Base-by-base conservation (phyloP, 2,113 vertebrate genomes). In the Amphiprion ocellaris region DNA sequence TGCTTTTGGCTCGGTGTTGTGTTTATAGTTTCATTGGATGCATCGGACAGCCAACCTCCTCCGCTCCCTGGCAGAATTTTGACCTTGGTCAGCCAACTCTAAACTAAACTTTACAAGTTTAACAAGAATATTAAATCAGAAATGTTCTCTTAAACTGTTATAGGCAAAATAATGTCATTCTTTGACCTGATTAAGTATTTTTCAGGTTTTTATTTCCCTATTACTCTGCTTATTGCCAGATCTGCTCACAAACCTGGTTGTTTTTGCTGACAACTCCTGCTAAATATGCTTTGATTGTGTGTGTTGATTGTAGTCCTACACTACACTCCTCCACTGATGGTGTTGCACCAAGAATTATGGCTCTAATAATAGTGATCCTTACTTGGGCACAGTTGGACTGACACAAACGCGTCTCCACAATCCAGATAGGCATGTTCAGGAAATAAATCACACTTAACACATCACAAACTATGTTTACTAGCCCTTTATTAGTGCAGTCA, bases 11-110 rank as follows among this genome's bases (percentile, higher is more conserved):
- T 66, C 37, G 23, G 17, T 66, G 54, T 21, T 15, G 23, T 74
- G 58, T 81, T 77, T 61, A 74, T 46, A 69, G 59, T 69, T 50
- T 59, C 4, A 60, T 4, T 61, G 39, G 46, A 44, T 54, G n/a
- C 65, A 59, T 76, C 26, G 2, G 33, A 8, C 19, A 1, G 9
- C n/a, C 52, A 46, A 33, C 30, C 0, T 65, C 16, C 9, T 46
- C 4, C 12, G 44, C 54, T 26, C 7, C 0, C n/a, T 55, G 26
- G 26, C 39, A 41, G 23, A 54, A 53, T 10, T 5, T 14, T 2
- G 30, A 30, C 23, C 1, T 7, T 4, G 28, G n/a, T 61, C 19
- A 65, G 21, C 62, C 47, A 44, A 56, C 15, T 58, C 3, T 24
- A 24, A 71, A 76, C 11, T 54, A 28, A 26, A 26, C 26, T 26